phyloP scores from a whole-genome alignment of 2,113 vertebrate species.

The Poeciliopsis retropinna region DNA sequence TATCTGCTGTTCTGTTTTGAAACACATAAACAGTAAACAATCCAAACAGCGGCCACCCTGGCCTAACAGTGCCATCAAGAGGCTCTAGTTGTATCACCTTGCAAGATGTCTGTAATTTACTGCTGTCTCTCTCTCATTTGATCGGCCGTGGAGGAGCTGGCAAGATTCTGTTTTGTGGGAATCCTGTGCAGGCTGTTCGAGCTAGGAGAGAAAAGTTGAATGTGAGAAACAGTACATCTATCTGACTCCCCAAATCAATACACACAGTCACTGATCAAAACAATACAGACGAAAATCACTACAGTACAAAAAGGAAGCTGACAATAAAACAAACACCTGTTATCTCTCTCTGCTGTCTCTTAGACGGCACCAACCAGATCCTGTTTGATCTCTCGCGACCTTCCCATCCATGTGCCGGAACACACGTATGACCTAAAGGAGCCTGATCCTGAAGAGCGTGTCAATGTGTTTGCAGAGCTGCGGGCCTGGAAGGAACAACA shows the following conservation, averaged over 20 bases:
- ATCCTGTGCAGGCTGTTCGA: conserved; percentile 86
- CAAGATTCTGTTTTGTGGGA: conserved; percentile 88
- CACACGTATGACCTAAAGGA: conserved; percentile 63
- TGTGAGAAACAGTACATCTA: conserved; percentile 70
- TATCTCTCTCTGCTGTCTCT: background rate
- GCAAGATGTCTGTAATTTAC: background rate
- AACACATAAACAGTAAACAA: background rate
- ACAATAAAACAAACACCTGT: background rate
- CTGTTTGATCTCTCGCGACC: conserved; percentile 52
- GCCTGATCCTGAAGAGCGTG: conserved; percentile 48
- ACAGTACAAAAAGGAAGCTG: conserved; percentile 18
- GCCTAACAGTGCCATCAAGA: conserved; percentile 52
- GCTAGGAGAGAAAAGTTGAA: conserved; percentile 82
- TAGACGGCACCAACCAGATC: conserved; percentile 58
- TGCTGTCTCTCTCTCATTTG: conserved; percentile 31
- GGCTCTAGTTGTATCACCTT: conserved; percentile 20
- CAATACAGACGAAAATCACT: background rate
- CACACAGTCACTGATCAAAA: conserved; percentile 10
- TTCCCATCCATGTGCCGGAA: conserved; percentile 60
- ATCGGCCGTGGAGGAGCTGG: conserved; percentile 79
- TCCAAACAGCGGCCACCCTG: background rate
- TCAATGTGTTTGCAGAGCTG: conserved; percentile 75
- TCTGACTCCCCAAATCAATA: background rate
- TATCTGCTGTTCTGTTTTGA: background rate
- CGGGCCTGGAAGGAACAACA: conserved; percentile 73